These are phyloP conservation scores for Allophyes oxyacanthae DNA, from an alignment of 2,888 invertebrate genomes.

Conservation along the genomic window DNA sequence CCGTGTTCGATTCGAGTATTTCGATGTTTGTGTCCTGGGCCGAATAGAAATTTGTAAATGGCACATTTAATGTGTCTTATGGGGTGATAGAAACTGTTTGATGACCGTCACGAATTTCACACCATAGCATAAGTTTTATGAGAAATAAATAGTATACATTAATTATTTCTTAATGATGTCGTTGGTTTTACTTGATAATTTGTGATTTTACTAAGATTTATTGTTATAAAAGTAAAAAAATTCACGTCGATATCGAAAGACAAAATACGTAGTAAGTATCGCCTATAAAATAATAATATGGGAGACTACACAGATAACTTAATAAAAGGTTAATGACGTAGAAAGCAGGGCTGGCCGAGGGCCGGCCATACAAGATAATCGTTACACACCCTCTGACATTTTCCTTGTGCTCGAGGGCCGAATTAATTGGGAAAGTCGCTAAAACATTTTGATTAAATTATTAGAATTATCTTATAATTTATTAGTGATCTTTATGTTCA, in stretches of 20 bases:
- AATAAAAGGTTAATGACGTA: slow-evolving; percentile 56
- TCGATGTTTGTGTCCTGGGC: slow-evolving; percentile 31
- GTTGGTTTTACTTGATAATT: neutral
- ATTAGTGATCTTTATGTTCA: slow-evolving; percentile 17
- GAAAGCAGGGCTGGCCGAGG: slow-evolving; percentile 50
- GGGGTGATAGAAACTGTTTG: slow-evolving; percentile 15
- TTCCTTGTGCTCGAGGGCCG: slow-evolving; percentile 56
- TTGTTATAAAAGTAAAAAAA: neutral
- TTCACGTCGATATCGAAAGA: neutral
- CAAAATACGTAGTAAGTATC: neutral
- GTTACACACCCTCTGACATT: slow-evolving; percentile 60
- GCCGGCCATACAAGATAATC: slow-evolving; percentile 61
- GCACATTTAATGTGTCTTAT: slow-evolving; percentile 28
- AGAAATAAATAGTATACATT: slow-evolving; percentile 11
- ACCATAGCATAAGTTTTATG: too few relatives aligned
- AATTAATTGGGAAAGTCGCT: slow-evolving; percentile 63
- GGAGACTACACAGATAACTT: slow-evolving; percentile 31
- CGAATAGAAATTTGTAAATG: slow-evolving; percentile 31
- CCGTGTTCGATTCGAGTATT: slow-evolving; percentile 33
- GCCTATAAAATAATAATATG: slow-evolving; percentile 9
- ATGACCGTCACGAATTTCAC: slow-evolving; percentile 4
- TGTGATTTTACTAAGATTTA: neutral
- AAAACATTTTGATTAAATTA: slow-evolving; percentile 60
- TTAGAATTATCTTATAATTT: slow-evolving; percentile 45
- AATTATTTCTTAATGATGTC: neutral